Percentiles rank a stretch among this genome's conserved stretches.
Evolutionary conservation across 2,888 invertebrate species (phyloP).

Genomic region (Drosophila flavopinicola): DNA sequence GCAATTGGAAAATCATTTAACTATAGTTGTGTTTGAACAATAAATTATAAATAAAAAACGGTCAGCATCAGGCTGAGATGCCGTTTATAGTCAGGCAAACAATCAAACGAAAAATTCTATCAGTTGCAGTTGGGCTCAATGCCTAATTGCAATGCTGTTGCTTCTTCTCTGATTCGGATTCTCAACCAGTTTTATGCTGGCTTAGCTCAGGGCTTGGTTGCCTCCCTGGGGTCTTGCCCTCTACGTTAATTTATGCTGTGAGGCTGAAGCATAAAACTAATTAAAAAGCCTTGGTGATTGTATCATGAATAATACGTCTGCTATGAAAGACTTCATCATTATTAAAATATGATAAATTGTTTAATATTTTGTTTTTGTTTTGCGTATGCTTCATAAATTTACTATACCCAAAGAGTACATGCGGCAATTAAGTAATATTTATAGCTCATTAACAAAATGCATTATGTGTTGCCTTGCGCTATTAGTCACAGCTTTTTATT

Average conservation of each 20-base stretch:
- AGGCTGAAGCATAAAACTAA: conserved; percentile 66
- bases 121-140: conserved; percentile 16
- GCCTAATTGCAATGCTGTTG: conserved; percentile 32
- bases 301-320: conserved; percentile 17
- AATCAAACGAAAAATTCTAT: conserved; percentile 26
- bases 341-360: conserved; percentile 52
- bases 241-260: conserved; percentile 61
- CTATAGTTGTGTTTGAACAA: conserved; percentile 22
- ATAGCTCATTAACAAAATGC: conserved; percentile 29
- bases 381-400: conserved; percentile 26
- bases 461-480: conserved; percentile 6
- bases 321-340: conserved; percentile 34
- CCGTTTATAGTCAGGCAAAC: conserved; percentile 21
- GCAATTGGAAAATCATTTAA: conserved; percentile 55
- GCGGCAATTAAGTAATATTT: conserved; percentile 39
- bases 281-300: conserved; percentile 59
- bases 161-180: background rate
- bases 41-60: conserved; percentile 19
- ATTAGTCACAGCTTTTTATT: conserved; percentile 21
- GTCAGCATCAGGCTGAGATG: conserved; percentile 5
- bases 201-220: conserved; percentile 5
- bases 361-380: conserved; percentile 9
- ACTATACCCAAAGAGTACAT: conserved; percentile 8
- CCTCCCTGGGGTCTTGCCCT: conserved; percentile 7
- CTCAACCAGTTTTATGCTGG: conserved; percentile 24